These are phyloP conservation scores for Petrocephalus schoutedeni DNA, from an alignment of 2,797 vertebrate species.

Conservation along the genomic window DNA sequence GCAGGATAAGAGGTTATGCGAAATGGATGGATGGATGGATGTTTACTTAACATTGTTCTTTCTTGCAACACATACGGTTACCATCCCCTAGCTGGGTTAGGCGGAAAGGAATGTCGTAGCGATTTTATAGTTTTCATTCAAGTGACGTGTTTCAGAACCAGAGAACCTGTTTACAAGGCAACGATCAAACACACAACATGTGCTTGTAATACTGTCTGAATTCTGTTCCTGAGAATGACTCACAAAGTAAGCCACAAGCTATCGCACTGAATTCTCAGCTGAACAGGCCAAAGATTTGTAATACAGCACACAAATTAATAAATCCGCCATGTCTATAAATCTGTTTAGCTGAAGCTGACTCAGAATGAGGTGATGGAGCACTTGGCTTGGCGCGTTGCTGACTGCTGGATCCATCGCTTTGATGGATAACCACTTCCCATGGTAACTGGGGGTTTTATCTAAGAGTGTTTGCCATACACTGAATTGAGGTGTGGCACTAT, in stretches of 20 bases:
- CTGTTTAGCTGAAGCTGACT: background rate
- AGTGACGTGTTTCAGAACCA: background rate
- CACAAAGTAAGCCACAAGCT: background rate
- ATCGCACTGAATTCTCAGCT: background rate
- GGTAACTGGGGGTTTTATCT: background rate
- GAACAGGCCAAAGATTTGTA: background rate
- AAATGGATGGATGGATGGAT: no score
- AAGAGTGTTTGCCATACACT: background rate
- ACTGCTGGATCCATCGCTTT: background rate
- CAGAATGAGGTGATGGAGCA: background rate
- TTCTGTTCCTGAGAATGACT: background rate
- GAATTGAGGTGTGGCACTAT: background rate
- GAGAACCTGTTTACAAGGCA: background rate
- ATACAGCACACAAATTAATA: background rate
- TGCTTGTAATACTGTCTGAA: background rate
- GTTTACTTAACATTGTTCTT: background rate
- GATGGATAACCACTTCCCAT: background rate
- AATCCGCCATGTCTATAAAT: background rate
- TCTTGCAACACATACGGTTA: background rate
- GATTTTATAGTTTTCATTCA: background rate
- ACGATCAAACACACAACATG: background rate
- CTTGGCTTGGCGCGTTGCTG: background rate
- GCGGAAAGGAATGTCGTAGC: background rate
- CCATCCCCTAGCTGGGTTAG: background rate
- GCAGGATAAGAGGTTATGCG: no score